A percentile compares a stretch with the other conserved stretches of the same genome.
Evolutionary conservation across 2,888 invertebrate species (phyloP).

Genomic region (Eupithecia centaureata): DNA sequence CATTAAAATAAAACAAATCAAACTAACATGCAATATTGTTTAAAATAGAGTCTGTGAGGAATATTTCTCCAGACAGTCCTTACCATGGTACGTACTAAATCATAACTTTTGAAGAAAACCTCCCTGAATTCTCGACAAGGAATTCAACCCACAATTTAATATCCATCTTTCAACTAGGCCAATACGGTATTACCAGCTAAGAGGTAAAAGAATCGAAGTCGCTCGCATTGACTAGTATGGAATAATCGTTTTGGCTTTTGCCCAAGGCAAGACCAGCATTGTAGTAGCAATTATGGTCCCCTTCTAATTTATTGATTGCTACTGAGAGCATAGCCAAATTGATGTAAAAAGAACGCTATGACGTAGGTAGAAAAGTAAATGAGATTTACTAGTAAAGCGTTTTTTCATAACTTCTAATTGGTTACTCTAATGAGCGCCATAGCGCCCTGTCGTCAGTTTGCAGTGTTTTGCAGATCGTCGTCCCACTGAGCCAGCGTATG

Average conservation of each 20-base stretch:
- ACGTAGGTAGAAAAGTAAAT: neutral
- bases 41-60: too few species aligned
- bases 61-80: neutral
- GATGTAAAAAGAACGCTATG: slow-evolving; percentile 5
- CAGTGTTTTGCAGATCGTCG: too few species aligned
- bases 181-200: neutral
- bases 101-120: neutral
- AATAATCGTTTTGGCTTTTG: slow-evolving; percentile 12
- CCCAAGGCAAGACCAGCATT: slow-evolving; percentile 5
- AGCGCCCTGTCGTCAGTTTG: too few species aligned
- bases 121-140: neutral
- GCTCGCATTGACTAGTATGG: neutral
- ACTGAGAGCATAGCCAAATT: slow-evolving; percentile 11
- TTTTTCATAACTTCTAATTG: too few species aligned
- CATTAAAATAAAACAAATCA: too few species aligned
- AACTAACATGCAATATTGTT: too few species aligned
- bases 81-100: neutral
- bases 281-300: slow-evolving; percentile 15
- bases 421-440: too few species aligned
- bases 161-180: neutral
- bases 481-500: too few species aligned
- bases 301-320: slow-evolving; percentile 11
- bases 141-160: neutral
- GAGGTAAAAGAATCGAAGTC: slow-evolving; percentile 4
- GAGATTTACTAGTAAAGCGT: neutral